Percentiles rank a stretch among this genome's conserved stretches.
These are phyloP conservation scores for Pediacus dermestoides DNA, from an alignment of 2,888 invertebrate species.

Conservation along the genomic window DNA sequence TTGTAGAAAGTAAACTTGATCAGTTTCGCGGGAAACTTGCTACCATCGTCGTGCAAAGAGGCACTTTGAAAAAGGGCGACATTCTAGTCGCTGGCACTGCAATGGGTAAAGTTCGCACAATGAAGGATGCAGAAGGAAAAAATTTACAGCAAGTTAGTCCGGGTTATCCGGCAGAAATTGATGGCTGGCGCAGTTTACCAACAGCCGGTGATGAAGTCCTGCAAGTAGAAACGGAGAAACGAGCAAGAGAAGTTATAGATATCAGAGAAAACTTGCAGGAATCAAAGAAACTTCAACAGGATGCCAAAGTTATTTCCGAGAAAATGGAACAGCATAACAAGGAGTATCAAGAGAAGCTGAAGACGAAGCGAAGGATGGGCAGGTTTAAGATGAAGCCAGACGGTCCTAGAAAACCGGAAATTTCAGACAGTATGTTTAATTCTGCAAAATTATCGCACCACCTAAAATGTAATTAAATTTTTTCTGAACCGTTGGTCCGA, in stretches of 20 bases:
- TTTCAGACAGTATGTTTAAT: slow-evolving; percentile 29
- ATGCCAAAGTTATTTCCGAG: slow-evolving; percentile 59
- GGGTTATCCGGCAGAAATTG: slow-evolving; percentile 76
- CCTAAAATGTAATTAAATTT: not conserved
- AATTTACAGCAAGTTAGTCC: slow-evolving; percentile 68
- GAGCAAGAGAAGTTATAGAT: slow-evolving; percentile 39
- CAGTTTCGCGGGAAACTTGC: slow-evolving; percentile 71
- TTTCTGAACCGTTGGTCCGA: not conserved
- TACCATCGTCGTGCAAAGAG: slow-evolving; percentile 80
- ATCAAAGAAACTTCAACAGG: slow-evolving; percentile 61
- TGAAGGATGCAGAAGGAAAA: slow-evolving; percentile 75
- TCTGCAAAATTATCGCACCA: not conserved
- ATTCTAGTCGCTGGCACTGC: slow-evolving; percentile 78
- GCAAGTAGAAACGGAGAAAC: slow-evolving; percentile 61
- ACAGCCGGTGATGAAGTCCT: slow-evolving; percentile 83
- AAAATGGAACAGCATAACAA: slow-evolving; percentile 64
- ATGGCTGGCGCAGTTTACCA: slow-evolving; percentile 90
- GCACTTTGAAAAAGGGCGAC: slow-evolving; percentile 74
- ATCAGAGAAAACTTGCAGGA: slow-evolving; percentile 56
- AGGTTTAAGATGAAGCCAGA: slow-evolving; percentile 53
- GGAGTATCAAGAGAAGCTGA: slow-evolving; percentile 61
- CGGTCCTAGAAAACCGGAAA: slow-evolving; percentile 61
- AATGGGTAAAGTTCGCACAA: slow-evolving; percentile 77
- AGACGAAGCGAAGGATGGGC: slow-evolving; percentile 60
- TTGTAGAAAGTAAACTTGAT: slow-evolving; percentile 81